phyloP scores from a whole-genome alignment of 2,113 vertebrate genomes.

The Dromiciops gliroides region DNA sequence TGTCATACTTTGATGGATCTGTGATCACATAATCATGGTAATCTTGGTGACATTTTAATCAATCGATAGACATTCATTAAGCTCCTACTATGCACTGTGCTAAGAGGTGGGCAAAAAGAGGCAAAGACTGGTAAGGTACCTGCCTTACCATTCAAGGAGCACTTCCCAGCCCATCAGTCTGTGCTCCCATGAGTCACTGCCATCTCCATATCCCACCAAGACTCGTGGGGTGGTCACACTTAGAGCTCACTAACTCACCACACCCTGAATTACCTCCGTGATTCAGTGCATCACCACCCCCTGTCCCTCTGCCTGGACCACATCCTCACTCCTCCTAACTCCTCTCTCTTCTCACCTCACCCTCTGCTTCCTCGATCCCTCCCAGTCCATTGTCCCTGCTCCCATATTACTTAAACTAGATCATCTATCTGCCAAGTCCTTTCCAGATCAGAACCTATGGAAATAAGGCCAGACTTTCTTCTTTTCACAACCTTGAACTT shows the following conservation, averaged over 20 bases:
- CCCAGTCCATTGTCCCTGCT: neutral
- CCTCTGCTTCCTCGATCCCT: neutral
- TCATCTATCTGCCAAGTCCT: neutral
- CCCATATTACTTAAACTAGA: neutral
- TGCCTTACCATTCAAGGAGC: neutral
- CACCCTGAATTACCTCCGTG: too few species aligned
- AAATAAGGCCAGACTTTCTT: neutral
- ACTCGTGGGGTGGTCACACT: neutral
- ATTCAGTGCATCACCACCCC: neutral
- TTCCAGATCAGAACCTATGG: neutral
- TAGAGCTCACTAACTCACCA: neutral
- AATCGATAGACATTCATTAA: neutral
- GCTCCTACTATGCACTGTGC: neutral
- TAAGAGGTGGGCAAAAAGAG: neutral
- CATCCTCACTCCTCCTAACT: neutral
- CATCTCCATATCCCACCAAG: neutral
- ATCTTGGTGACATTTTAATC: neutral
- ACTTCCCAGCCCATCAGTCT: neutral
- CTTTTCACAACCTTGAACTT: neutral
- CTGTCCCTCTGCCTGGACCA: neutral
- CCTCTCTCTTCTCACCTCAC: neutral
- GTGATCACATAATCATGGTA: neutral
- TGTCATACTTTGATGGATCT: neutral
- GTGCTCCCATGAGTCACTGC: neutral
- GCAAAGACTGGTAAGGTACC: neutral